phyloP scores from a whole-genome alignment of 2,888 invertebrate genomes.

The Liopterus haemorrhoidalis region DNA sequence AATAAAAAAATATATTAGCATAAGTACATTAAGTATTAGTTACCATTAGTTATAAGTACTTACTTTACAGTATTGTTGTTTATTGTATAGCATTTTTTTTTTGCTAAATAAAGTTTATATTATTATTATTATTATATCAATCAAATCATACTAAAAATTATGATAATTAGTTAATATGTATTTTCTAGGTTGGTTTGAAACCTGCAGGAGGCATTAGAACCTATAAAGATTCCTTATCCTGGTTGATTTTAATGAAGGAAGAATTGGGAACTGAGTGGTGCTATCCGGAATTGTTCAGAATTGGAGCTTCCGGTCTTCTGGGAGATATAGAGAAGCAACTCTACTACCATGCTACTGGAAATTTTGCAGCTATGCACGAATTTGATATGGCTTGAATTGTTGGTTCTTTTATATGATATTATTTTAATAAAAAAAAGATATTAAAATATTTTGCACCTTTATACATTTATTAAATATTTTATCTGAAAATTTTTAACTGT shows the following conservation, averaged over 20 bases:
- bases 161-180: slow-evolving; percentile 23
- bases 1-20: too few species aligned
- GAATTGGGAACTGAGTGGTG: slow-evolving; percentile 87
- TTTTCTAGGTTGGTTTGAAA: slow-evolving; percentile 82
- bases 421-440: neutral
- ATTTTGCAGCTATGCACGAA: slow-evolving; percentile 37
- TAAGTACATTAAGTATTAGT: slow-evolving; percentile 10
- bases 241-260: slow-evolving; percentile 77
- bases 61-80: too few species aligned
- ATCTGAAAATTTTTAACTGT: too few species aligned
- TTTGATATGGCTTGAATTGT: slow-evolving; percentile 40
- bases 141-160: too few species aligned
- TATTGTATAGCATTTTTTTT: too few species aligned
- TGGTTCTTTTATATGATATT: slow-evolving; percentile 1
- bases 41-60: slow-evolving; percentile 2
- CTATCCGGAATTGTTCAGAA: slow-evolving; percentile 71
- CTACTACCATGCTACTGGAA: slow-evolving; percentile 43
- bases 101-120: too few species aligned
- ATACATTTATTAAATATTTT: slow-evolving; percentile 1
- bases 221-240: slow-evolving; percentile 75
- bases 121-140: slow-evolving; percentile 4
- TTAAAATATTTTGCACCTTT: slow-evolving; percentile 1
- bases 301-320: slow-evolving; percentile 90
- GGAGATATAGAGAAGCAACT: slow-evolving; percentile 64
- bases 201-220: slow-evolving; percentile 95